Conservation (phyloP, 2,797 vertebrate genomes). For the Balearica regulorum region DNA sequence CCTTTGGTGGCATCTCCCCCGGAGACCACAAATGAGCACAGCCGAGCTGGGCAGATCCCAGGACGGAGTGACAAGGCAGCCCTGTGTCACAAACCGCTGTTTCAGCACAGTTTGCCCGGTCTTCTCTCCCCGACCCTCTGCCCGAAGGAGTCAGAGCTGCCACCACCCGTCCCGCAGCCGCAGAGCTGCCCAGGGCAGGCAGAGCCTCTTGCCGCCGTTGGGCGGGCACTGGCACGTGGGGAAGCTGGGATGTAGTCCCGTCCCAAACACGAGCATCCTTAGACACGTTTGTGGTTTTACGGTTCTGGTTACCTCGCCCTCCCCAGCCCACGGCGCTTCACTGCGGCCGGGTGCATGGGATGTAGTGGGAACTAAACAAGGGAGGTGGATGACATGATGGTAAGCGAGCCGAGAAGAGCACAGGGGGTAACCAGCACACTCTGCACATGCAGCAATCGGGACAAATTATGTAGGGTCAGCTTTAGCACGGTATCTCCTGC, state of each 20-base stretch:
- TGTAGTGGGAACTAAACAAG: accelerated
- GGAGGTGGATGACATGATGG: accelerated
- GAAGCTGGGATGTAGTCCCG: neutral
- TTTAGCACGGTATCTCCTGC: neutral
- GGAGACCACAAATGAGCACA: neutral
- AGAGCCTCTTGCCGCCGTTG: neutral
- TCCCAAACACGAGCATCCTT: neutral
- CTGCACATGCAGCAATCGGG: accelerated
- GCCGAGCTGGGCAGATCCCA: too few species aligned
- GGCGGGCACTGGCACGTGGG: neutral
- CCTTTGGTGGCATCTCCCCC: neutral
- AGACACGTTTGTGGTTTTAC: accelerated
- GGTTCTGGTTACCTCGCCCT: accelerated
- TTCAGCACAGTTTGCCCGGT: neutral
- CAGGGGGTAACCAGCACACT: accelerated
- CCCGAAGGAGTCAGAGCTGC: neutral
- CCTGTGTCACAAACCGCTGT: accelerated
- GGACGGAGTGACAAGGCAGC: neutral
- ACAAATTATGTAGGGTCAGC: neutral
- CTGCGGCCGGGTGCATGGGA: neutral
- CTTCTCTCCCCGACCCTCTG: too few species aligned
- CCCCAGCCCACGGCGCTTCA: neutral
- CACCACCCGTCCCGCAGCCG: accelerated
- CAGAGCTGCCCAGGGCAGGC: neutral
- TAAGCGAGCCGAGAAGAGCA: neutral